Evolutionary conservation across 2,888 invertebrate species (phyloP), one percentile per base, ranked within the genome.

Genomic region (Cephalotes varians): DNA sequence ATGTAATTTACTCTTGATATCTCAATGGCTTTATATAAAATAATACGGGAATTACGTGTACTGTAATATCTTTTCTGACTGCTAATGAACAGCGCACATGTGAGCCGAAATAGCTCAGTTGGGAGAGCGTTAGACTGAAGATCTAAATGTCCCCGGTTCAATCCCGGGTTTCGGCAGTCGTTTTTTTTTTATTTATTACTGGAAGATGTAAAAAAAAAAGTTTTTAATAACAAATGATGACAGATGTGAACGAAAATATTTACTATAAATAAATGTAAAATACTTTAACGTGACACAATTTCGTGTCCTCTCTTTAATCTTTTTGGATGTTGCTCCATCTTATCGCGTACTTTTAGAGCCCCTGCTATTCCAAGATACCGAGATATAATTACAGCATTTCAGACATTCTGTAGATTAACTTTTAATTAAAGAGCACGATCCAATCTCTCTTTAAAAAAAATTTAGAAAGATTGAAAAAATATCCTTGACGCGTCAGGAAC

Each of bases 31-130:
- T 44, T 58, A 18, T 34, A 51, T 25, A 15, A 31, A 12, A 34
- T 28, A 10, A 10, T 69, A 25, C 12, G 1, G 51, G 0, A 25
- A n/a, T 71, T n/a, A 6, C 7, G 12, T 51, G 2, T 56, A 51
- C 10, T 49, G 12, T 1, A 40, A 2, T 0, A 1, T 10, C n/a
- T 37, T 64, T 67, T 51, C 7, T 56, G 1, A 47, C 2, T n/a
- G 2, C 31, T 60, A 67, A 51, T 5, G n/a, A 62, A 18, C 1
- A 1, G 1, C 12, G 0, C 12, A 28, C 0, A 1, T 5, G 10
- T 3, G 10, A 64, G 90, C 90, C 91, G 91, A 91, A 91, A 91
- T 91, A 91, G 91, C 91, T 91, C 90, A 91, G 90, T 85, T 89
- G 88, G 90, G 88, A 90, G 89, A 90, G 90, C 90, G 89, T 90